Percentiles rank a stretch among this genome's conserved stretches.
Evolutionary conservation across 2,888 invertebrate species (phyloP).

Genomic region (Cyclophora albipunctata): DNA sequence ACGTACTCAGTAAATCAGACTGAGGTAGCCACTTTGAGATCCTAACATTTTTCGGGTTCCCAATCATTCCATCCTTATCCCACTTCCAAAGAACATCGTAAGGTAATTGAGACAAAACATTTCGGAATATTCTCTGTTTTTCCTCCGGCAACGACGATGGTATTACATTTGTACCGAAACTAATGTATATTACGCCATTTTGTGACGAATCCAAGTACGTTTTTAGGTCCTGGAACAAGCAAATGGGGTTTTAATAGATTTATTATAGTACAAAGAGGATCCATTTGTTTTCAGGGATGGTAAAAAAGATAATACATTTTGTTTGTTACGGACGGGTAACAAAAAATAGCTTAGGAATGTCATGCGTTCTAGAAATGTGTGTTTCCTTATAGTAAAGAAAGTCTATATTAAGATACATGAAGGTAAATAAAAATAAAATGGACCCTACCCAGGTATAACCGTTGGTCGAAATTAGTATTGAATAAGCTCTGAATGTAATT

Average conservation of each 20-base stretch:
- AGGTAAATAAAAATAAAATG: no score
- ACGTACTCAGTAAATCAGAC: constrained; percentile 46
- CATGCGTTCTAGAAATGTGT: no score
- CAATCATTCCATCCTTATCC: constrained; percentile 37
- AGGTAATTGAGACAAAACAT: constrained; percentile 44
- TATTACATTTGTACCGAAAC: constrained; percentile 53
- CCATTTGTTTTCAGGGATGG: no score
- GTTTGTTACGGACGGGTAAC: no score
- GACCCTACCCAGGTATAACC: no score
- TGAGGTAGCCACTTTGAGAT: constrained; percentile 56
- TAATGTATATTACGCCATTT: constrained; percentile 56
- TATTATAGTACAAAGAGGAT: no score
- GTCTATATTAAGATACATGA: no score
- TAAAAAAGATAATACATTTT: no score
- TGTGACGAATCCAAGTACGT: constrained; percentile 44
- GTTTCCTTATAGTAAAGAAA: no score
- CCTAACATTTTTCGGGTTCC: constrained; percentile 41
- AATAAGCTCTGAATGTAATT: no score
- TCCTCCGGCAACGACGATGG: constrained; percentile 37
- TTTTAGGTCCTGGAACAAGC: constrained; percentile 41
- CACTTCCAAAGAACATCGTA: constrained; percentile 60
- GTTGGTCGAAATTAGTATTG: no score
- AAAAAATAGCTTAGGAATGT: no score
- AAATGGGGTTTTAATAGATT: background rate
- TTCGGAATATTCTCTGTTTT: constrained; percentile 31